These are phyloP conservation scores for Gila orcuttii DNA, from an alignment of 2,113 vertebrate genomes.

Conservation along the genomic window DNA sequence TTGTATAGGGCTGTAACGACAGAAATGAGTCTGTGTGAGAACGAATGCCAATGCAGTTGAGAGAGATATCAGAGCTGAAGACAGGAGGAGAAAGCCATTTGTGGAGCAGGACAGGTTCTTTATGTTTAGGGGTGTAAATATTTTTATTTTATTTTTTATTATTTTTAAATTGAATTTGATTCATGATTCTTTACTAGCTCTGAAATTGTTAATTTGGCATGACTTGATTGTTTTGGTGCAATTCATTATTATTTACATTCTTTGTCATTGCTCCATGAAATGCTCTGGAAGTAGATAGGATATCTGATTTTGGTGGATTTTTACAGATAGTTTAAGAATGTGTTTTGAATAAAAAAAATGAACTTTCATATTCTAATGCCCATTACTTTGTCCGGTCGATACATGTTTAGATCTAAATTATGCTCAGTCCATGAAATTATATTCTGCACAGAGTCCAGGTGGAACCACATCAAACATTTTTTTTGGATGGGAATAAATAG, in stretches of 20 bases:
- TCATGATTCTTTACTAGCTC: neutral
- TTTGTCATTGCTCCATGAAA: neutral
- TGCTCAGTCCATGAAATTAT: neutral
- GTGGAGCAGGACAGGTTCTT: neutral
- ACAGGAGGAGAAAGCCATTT: neutral
- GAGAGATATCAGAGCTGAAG: neutral
- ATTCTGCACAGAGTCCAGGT: conserved; percentile 23
- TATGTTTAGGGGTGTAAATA: neutral
- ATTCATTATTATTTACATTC: neutral
- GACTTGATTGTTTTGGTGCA: neutral
- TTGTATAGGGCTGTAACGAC: neutral
- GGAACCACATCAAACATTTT: neutral
- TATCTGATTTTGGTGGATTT: neutral
- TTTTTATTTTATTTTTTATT: neutral
- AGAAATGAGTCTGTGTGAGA: neutral
- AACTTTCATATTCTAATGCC: neutral
- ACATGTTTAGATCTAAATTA: neutral
- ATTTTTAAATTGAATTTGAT: neutral
- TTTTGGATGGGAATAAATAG: conserved; percentile 7
- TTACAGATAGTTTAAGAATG: neutral
- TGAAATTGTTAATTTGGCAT: neutral
- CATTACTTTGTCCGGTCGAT: neutral
- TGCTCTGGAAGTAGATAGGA: neutral
- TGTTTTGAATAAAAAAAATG: neutral
- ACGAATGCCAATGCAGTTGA: conserved; percentile 3